A percentile compares a stretch with the other conserved stretches of the same genome.
Evolutionary conservation across 2,888 invertebrate genomes (phyloP).

Genomic region (Melanargia galathea): DNA sequence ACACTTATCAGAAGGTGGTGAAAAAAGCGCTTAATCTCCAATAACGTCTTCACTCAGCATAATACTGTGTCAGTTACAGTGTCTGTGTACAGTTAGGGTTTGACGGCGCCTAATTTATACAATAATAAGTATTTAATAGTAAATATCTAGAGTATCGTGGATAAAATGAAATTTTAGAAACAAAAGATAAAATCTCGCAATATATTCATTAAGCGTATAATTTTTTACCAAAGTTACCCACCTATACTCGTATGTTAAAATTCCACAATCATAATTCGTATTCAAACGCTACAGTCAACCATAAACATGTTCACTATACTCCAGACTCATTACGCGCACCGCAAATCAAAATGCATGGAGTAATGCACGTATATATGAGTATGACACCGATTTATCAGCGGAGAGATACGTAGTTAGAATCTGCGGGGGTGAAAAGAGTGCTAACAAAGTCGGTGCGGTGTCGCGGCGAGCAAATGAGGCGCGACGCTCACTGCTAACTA

Average conservation of each 20-base stretch:
- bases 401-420: conserved; percentile 65
- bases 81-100: too few species aligned
- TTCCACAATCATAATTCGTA: conserved; percentile 3
- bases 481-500: conserved; percentile 81
- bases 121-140: too few species aligned
- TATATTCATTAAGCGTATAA: too few species aligned
- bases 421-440: conserved; percentile 74
- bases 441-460: conserved; percentile 67
- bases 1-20: too few species aligned
- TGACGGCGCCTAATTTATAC: too few species aligned
- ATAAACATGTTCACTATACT: conserved; percentile 25
- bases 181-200: too few species aligned
- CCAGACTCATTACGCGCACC: conserved; percentile 35
- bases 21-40: too few species aligned
- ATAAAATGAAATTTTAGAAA: too few species aligned
- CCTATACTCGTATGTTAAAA: background rate
- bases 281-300: conserved; percentile 18
- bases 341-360: conserved; percentile 41
- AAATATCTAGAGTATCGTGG: too few species aligned
- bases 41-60: too few species aligned
- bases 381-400: conserved; percentile 67
- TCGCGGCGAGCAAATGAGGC: conserved; percentile 79
- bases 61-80: too few species aligned
- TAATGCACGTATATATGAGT: conserved; percentile 58
- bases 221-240: background rate